Base-by-base conservation (phyloP, 2,797 vertebrate genomes). In the Amniataba percoides region DNA sequence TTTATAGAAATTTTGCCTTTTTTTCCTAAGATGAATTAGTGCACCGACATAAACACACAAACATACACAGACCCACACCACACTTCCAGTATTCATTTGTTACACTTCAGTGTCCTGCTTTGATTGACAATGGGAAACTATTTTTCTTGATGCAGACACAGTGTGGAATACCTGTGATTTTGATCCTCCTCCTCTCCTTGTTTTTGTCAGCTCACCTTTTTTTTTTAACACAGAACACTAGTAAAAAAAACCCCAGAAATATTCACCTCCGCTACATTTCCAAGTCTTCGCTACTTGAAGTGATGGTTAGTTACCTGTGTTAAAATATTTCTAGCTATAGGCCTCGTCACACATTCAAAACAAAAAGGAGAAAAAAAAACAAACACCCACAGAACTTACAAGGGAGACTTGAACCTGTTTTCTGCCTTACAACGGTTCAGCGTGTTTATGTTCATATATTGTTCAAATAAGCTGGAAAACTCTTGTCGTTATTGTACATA, bases 351-450 rank as follows among this genome's bases (percentile, higher is more conserved):
- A 73, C 66, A 18, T 58, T 48, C 14, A 71, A 61, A 57, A 57
- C 19, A 59, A 70, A 76, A 57, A 46, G 39, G 18, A 43, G 42
- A 53, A 71, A 58, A 34, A 34, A 58, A 61, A 57, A 72, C 58
- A 65, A 74, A 85, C 80, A 86, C 77, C 79, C 71, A 72, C 66
- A 82, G 74, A 85, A 89, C 88, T 91, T 91, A 92, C 81, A 91
- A 94, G 91, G 87, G 90, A 92, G 87, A 91, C 93, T 92, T 90
- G 90, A 93, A 92, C 90, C 88, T 80, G 80, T 83, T 90, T 87
- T 91, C 82, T 94, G 92, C 93, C 94, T 93, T 93, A 93, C 27
- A 68, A 51, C 19, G 87, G 87, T 83, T 89, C 77, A 72, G 76
- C 58, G 52, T 85, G 82, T 76, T 84, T 31, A 49, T 71, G 66